Conservation (phyloP, 1,140 invertebrate genomes). For the Lepidurus packardi region DNA sequence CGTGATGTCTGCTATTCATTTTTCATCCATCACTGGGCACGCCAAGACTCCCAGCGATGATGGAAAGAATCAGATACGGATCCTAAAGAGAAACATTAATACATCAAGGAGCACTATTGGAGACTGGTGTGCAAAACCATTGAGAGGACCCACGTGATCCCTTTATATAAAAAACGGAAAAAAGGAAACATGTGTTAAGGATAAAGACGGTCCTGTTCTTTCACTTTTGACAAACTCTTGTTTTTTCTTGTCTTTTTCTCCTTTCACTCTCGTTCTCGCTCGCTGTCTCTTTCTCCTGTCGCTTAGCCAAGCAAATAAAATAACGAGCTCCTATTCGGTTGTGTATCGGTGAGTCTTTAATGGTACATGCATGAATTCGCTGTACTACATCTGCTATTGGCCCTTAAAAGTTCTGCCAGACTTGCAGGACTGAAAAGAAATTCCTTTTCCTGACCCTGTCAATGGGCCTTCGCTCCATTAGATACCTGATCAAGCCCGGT, state of each 20-base stretch:
- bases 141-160: neutral
- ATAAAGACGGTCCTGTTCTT: neutral
- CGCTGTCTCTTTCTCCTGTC: neutral
- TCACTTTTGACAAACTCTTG: neutral
- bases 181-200: neutral
- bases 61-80: neutral
- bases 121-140: conserved; percentile 4
- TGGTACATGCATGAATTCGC: neutral
- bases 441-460: neutral
- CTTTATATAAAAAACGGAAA: neutral
- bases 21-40: conserved; percentile 15
- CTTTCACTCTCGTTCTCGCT: neutral
- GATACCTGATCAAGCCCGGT: neutral
- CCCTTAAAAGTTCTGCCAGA: neutral
- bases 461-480: neutral
- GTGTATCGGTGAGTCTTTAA: no score
- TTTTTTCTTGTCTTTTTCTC: neutral
- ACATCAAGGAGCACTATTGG: neutral
- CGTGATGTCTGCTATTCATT: neutral
- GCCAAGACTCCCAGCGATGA: conserved; percentile 5
- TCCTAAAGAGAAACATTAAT: neutral
- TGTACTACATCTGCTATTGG: neutral
- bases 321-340: neutral
- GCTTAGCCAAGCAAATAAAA: neutral
- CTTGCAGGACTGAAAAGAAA: neutral